A percentile compares a stretch with the other conserved stretches of the same genome.
These are phyloP conservation scores for Crotalus viridis DNA, from an alignment of 2,113 vertebrate species.

Conservation along the genomic window DNA sequence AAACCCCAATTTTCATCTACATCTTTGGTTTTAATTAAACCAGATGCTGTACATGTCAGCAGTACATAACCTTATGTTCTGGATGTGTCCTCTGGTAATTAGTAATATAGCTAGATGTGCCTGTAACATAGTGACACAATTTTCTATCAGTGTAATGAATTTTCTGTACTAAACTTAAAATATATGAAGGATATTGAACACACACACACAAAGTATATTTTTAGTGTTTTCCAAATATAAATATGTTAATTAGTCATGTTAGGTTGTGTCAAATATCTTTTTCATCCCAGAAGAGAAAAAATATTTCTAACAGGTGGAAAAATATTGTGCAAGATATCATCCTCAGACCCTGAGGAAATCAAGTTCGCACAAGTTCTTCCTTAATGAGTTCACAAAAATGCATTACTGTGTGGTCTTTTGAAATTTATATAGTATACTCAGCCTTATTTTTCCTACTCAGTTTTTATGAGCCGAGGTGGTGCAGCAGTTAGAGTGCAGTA, in stretches of 20 bases:
- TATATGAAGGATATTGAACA: neutral
- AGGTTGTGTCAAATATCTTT: neutral
- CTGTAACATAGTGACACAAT: neutral
- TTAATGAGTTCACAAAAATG: neutral
- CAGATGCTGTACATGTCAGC: neutral
- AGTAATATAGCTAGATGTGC: neutral
- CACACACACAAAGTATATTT: neutral
- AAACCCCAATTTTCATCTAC: neutral
- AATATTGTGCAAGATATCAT: neutral
- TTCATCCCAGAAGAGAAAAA: neutral
- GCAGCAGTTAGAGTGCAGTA: too few relatives aligned
- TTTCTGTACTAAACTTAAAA: neutral
- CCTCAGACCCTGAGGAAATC: neutral
- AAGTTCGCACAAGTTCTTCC: neutral
- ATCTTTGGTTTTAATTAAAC: neutral
- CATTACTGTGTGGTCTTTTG: neutral
- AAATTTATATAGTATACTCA: neutral
- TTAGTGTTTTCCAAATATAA: conserved; percentile 26
- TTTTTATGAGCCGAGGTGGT: neutral
- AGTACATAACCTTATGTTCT: neutral
- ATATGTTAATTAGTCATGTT: conserved; percentile 34
- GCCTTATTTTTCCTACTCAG: neutral
- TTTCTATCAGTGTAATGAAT: neutral
- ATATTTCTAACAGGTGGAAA: neutral
- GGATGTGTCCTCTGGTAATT: neutral